Evolutionary conservation across 1,140 invertebrate species (phyloP).

Genomic region (Drosophila pruinosa): DNA sequence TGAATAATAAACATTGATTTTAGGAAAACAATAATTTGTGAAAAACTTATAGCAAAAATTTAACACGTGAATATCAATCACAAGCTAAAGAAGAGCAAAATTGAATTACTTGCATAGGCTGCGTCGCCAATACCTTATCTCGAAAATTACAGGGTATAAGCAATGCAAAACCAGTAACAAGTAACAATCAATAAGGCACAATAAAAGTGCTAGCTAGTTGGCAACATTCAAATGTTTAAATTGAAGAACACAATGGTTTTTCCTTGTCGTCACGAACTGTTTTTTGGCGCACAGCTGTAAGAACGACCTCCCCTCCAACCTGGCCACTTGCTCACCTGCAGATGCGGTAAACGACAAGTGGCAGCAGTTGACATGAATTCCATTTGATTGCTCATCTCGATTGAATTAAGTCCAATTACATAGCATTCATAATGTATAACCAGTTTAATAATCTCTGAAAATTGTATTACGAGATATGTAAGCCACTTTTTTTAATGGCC

Average conservation of each 20-base stretch:
- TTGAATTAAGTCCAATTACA: slow-evolving; percentile 4
- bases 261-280: background rate
- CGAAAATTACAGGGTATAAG: background rate
- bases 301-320: background rate
- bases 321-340: slow-evolving; percentile 4
- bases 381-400: slow-evolving; percentile 18
- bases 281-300: slow-evolving; percentile 14
- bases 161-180: slow-evolving; percentile 3
- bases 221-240: background rate
- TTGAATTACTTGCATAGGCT: too few species aligned
- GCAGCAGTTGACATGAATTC: slow-evolving; percentile 25
- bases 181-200: background rate
- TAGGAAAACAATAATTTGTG: too few species aligned
- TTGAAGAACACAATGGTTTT: background rate
- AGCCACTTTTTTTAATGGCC: background rate
- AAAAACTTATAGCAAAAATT: too few species aligned
- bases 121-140: background rate
- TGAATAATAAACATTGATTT: background rate
- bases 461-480: background rate
- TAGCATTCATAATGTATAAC: slow-evolving; percentile 6
- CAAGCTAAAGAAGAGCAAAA: too few species aligned
- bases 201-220: background rate
- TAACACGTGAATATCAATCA: too few species aligned
- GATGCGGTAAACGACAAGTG: too few species aligned
- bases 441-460: slow-evolving; percentile 12